Evolutionary conservation across 2,113 vertebrate species (phyloP).

Genomic region (Pelobates fuscus): DNA sequence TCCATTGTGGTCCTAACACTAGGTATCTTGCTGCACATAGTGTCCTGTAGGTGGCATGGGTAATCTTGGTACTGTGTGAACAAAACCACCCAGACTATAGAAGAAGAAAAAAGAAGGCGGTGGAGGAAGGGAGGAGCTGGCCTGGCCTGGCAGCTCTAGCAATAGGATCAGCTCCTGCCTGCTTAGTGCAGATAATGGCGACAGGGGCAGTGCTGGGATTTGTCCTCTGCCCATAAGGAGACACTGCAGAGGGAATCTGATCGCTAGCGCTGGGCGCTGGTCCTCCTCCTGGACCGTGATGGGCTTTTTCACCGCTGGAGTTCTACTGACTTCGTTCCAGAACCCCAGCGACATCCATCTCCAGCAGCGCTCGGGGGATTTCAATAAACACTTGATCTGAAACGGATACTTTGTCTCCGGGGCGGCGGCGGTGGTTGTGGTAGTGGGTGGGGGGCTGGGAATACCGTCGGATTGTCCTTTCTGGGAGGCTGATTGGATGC

Average conservation of each 20-base stretch:
- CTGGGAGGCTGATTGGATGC: constrained; percentile 45
- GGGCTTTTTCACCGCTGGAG: constrained; percentile 8
- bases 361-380: background rate
- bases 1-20: too few relatives aligned
- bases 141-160: constrained; percentile 40
- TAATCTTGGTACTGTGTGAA: constrained; percentile 9
- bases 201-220: constrained; percentile 30
- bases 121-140: constrained; percentile 46
- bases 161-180: constrained; percentile 22
- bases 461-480: constrained; percentile 5
- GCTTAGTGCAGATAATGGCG: constrained; percentile 37
- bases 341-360: constrained; percentile 6
- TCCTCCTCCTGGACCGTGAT: constrained; percentile 6
- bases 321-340: background rate
- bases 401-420: constrained; percentile 15
- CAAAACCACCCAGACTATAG: background rate
- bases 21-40: background rate
- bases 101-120: constrained; percentile 9
- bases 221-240: constrained; percentile 8
- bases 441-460: constrained; percentile 2
- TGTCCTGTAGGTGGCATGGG: constrained; percentile 38
- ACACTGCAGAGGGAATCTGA: background rate
- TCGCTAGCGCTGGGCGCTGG: background rate
- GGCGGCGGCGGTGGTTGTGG: constrained; percentile 2
- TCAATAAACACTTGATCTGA: constrained; percentile 12